Evolutionary conservation across 2,113 vertebrate species (phyloP), one percentile per base, ranked within the genome.

Genomic region (Lepus timidus): DNA sequence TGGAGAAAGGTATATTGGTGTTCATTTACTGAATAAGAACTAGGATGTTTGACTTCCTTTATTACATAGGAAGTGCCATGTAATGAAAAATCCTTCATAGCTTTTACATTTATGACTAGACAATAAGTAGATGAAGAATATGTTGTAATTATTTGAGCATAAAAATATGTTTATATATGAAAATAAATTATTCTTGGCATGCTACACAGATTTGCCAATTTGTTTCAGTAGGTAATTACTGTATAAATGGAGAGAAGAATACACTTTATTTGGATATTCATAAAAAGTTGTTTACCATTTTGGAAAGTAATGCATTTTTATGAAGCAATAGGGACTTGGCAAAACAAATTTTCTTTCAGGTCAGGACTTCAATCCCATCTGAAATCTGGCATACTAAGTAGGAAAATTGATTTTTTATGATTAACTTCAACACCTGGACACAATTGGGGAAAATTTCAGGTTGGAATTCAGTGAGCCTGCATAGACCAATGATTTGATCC

Each of bases 401-500:
- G 22, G 36, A 78, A 95, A 51, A 68, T 25, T 83, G 76, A 36
- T 44, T 74, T 90, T 74, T 75, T 68, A 52, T 62, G 36, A 88
- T 87, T 61, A 68, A n/a, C 39, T 76, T 19, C 23, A 91, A n/a
- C 4, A 80, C 13, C 29, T 61, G 49, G 64, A 29, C 25, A 76
- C 4, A 31, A 82, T 82, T 70, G 25, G 11, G 36, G 76, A 17
- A 70, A 76, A 44, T 14, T 55, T 78, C 55, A 84, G 25, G 52
- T 11, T 92, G 27, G 78, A 88, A 83, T 78, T 83, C 5, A 5
- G 31, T 39, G 31, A 83, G 31, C 49, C 58, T 33, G 3, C 16
- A 44, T 12, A 17, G 31, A 49, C 11, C 4, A 49, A 61, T 58
- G 64, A 76, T 39, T 68, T 33, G 49, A 29, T 89, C 11, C 49